phyloP scores from a whole-genome alignment of 2,113 vertebrate species.

The Sander vitreus region DNA sequence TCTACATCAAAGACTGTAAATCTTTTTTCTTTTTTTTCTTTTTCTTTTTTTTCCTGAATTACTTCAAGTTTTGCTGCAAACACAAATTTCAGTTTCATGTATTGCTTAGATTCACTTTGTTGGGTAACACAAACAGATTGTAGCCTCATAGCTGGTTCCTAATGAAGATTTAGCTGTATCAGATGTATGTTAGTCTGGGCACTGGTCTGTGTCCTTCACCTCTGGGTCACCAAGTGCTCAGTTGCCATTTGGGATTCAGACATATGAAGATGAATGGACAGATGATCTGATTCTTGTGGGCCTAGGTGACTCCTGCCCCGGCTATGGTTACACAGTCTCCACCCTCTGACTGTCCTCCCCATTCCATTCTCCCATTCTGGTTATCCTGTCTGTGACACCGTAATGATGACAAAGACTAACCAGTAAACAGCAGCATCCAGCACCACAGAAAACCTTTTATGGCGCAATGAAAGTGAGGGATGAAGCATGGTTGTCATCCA shows the following conservation, averaged over 20 bases:
- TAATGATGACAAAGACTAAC: slow-evolving; percentile 84
- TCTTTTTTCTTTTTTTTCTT: slow-evolving; percentile 43
- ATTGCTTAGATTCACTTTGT: slow-evolving; percentile 32
- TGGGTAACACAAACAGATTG: slow-evolving; percentile 41
- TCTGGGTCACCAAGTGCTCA: slow-evolving; percentile 56
- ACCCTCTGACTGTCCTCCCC: slow-evolving; percentile 43
- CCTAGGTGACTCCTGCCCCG: slow-evolving; percentile 62
- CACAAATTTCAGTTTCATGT: slow-evolving; percentile 49
- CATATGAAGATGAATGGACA: slow-evolving; percentile 80
- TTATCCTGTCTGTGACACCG: slow-evolving; percentile 76
- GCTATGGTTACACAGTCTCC: slow-evolving; percentile 50
- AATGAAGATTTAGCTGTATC: slow-evolving; percentile 35
- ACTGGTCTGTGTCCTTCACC: slow-evolving; percentile 44
- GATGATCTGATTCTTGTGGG: slow-evolving; percentile 74
- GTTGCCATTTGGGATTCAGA: slow-evolving; percentile 60
- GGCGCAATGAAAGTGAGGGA: slow-evolving; percentile 82
- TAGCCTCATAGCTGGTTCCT: slow-evolving; percentile 24
- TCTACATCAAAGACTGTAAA: slow-evolving; percentile 69
- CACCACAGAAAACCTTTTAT: slow-evolving; percentile 76
- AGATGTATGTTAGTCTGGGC: slow-evolving; percentile 25
- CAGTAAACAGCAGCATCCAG: slow-evolving; percentile 73
- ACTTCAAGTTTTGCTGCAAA: slow-evolving; percentile 44
- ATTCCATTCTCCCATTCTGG: slow-evolving; percentile 49
- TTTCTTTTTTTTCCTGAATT: slow-evolving; percentile 36
- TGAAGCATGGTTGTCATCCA: slow-evolving; percentile 74